Base-by-base conservation (phyloP, 2,888 invertebrate species). In the Drosophila vallismaia region DNA sequence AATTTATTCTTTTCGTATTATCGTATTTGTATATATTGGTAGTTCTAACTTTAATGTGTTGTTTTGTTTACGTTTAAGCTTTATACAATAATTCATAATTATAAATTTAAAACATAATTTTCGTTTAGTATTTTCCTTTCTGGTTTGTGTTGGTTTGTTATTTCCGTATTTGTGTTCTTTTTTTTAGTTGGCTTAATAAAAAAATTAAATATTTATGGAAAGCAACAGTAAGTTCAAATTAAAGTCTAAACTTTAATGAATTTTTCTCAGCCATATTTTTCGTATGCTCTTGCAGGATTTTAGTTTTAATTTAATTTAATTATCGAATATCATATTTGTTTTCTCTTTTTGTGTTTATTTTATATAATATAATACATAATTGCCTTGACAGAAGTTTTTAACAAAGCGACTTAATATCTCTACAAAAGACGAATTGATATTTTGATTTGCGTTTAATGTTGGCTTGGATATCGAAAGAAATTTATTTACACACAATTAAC, bases 121-220 rank as follows among this genome's bases (percentile, higher is more conserved):
- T 75, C 54, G 42, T 72, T 46, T 70, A 44, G 69, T 59, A 54
- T 68, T 49, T 60, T 64, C 55, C 53, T 62, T 6, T 24, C 40
- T 58, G 31, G 58, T 66, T 66, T 67, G 40, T 50, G 46, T 77
- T 53, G 49, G 48, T 46, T 42, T 62, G 38, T 52, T 58, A 49
- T 52, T 49, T 19, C 52, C 45, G 55, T 57, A 14, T 67, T 60
- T 44, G 44, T 66, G 28, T 58, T 19, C 49, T 38, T 48, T 24
- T 53, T 24, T 46, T 59, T 60, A 49, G 54, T 68, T 62, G 79
- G 62, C 82, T 82, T 82, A 82, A 85, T 69, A 71, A 68, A 80
- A 78, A 74, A 71, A 72, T 80, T 85, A 85, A 82, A 85, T 85
- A 76, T 85, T 10, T 86, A 85, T 85, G 84, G 84, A 85, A 85